These are phyloP conservation scores for Coelopa pilipes DNA, from an alignment of 2,888 invertebrate genomes.

Conservation along the genomic window DNA sequence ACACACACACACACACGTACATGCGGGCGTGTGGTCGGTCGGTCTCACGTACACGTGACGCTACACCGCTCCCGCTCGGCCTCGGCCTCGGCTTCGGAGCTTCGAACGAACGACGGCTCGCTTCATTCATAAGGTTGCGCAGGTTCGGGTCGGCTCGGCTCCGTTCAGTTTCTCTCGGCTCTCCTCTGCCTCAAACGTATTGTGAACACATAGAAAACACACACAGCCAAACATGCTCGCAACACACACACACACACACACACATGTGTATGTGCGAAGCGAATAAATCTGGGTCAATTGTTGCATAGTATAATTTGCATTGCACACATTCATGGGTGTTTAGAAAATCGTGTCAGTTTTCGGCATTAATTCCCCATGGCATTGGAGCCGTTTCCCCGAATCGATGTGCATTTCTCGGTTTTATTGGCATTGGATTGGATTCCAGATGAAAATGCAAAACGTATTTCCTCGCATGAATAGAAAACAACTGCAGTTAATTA, in stretches of 20 bases:
- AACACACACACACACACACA: slow-evolving; percentile 24
- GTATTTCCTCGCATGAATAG: too few relatives aligned
- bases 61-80: too few relatives aligned
- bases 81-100: too few relatives aligned
- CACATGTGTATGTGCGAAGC: slow-evolving; percentile 8
- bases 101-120: not conserved
- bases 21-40: not conserved
- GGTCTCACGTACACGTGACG: too few relatives aligned
- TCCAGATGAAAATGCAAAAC: too few relatives aligned
- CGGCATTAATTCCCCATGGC: not conserved
- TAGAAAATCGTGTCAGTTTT: slow-evolving; percentile 7
- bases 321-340: not conserved
- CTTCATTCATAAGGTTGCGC: slow-evolving; percentile 6
- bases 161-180: too few relatives aligned
- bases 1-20: slow-evolving; percentile 11
- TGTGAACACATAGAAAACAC: too few relatives aligned
- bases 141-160: not conserved
- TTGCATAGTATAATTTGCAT: slow-evolving; percentile 49
- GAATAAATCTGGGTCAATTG: slow-evolving; percentile 63
- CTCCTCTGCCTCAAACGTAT: too few relatives aligned
- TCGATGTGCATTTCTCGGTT: too few relatives aligned
- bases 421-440: too few relatives aligned
- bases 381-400: too few relatives aligned
- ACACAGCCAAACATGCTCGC: not conserved
- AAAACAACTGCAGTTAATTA: too few relatives aligned